Evolutionary conservation across 1,140 invertebrate species (phyloP).

Genomic region (Yoshiicerus persimilis): DNA sequence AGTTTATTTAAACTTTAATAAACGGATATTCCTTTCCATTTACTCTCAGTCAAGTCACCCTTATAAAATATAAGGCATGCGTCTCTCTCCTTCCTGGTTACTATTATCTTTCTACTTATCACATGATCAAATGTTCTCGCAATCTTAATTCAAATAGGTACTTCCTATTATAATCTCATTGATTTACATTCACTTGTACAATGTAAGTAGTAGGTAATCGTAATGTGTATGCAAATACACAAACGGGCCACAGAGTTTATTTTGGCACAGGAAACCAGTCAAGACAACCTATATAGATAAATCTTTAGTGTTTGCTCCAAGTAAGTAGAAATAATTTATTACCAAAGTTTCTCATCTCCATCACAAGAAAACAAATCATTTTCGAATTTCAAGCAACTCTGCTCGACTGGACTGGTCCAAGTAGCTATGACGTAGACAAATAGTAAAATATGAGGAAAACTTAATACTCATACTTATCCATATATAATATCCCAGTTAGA

Average conservation of each 20-base stretch:
- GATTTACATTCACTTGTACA: neutral
- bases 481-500: neutral
- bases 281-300: neutral
- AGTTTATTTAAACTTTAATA: neutral
- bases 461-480: neutral
- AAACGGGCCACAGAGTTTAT: neutral
- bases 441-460: neutral
- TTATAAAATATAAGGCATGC: neutral
- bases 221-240: neutral
- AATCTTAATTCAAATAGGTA: neutral
- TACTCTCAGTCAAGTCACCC: neutral
- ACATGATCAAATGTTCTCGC: neutral
- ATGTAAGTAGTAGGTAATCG: neutral
- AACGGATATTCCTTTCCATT: neutral
- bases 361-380: constrained; percentile 11
- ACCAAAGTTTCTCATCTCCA: neutral
- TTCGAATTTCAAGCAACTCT: neutral
- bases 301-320: neutral
- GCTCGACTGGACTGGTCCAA: neutral
- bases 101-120: neutral
- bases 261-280: neutral
- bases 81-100: neutral
- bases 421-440: neutral
- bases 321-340: constrained; percentile 7
- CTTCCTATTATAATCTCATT: neutral